Evolutionary conservation across 1,140 invertebrate genomes (phyloP).

Genomic region (Ceratosolen solmsi): DNA sequence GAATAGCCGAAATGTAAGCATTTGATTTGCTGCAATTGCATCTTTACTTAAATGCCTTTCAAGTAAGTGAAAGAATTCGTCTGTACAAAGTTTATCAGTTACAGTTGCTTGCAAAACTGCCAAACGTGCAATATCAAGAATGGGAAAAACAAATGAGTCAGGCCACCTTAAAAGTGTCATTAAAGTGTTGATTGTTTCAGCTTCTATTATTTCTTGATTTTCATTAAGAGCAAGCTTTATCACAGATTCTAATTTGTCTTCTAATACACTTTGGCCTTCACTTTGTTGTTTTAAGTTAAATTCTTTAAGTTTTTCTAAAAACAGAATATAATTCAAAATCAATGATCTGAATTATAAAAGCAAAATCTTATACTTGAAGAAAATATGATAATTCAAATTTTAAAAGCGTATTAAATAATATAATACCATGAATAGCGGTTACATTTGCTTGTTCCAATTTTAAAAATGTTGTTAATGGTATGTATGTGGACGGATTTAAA

Average conservation of each 20-base stretch:
- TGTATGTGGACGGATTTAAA: slow-evolving; percentile 57
- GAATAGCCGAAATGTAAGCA: slow-evolving; percentile 83
- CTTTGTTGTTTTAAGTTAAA: slow-evolving; percentile 80
- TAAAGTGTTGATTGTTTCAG: slow-evolving; percentile 76
- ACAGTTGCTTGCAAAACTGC: slow-evolving; percentile 80
- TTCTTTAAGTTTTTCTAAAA: slow-evolving; percentile 78
- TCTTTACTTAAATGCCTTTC: slow-evolving; percentile 65
- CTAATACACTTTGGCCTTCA: slow-evolving; percentile 69
- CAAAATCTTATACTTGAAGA: slow-evolving; percentile 48
- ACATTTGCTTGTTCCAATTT: slow-evolving; percentile 82
- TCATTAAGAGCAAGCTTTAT: slow-evolving; percentile 75
- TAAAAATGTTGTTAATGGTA: slow-evolving; percentile 69
- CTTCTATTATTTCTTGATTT: slow-evolving; percentile 65
- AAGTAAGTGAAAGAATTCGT: slow-evolving; percentile 67
- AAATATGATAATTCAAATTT: slow-evolving; percentile 1
- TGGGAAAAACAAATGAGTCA: slow-evolving; percentile 87
- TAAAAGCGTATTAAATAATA: slow-evolving; percentile 47
- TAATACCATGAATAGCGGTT: slow-evolving; percentile 75
- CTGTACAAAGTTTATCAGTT: slow-evolving; percentile 76
- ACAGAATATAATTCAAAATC: no score
- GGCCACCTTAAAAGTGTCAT: slow-evolving; percentile 85
- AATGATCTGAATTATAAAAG: no score
- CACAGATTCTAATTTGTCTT: slow-evolving; percentile 76
- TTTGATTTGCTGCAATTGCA: slow-evolving; percentile 80
- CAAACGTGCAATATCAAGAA: slow-evolving; percentile 87